A percentile compares a stretch with the other conserved stretches of the same genome.
Conservation (phyloP, 2,888 invertebrate genomes). For the Sinotaia quadrata region DNA sequence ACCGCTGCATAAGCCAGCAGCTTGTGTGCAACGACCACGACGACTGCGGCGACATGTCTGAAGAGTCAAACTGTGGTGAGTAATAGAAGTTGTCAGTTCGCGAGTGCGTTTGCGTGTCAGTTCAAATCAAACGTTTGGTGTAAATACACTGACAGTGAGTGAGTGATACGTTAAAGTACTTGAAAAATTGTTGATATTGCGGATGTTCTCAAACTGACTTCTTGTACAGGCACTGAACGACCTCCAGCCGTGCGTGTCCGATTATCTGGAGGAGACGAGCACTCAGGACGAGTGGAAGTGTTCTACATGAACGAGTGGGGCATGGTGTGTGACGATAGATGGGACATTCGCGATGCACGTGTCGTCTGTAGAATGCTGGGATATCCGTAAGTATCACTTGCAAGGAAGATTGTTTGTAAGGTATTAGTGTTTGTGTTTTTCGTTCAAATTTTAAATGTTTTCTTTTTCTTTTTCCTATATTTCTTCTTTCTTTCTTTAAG, state of each 20-base stretch:
- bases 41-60: slow-evolving; percentile 64
- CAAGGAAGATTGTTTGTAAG: too few species aligned
- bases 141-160: too few species aligned
- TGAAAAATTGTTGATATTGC: too few species aligned
- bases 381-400: slow-evolving; percentile 40
- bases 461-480: too few species aligned
- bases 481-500: too few species aligned
- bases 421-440: too few species aligned
- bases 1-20: slow-evolving; percentile 50
- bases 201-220: too few species aligned
- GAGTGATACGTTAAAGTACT: too few species aligned
- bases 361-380: slow-evolving; percentile 81
- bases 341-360: slow-evolving; percentile 79
- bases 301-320: slow-evolving; percentile 59
- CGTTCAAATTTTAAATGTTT: too few species aligned
- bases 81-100: not conserved
- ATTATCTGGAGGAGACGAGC: slow-evolving; percentile 49
- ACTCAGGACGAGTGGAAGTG: slow-evolving; percentile 59
- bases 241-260: slow-evolving; percentile 42
- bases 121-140: too few species aligned
- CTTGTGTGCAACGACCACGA: slow-evolving; percentile 56
- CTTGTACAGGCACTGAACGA: slow-evolving; percentile 25
- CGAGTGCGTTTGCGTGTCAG: too few species aligned
- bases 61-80: slow-evolving; percentile 48
- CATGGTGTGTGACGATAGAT: slow-evolving; percentile 72